phyloP scores from a whole-genome alignment of 2,888 invertebrate genomes.

The Anthophora plumipes region DNA sequence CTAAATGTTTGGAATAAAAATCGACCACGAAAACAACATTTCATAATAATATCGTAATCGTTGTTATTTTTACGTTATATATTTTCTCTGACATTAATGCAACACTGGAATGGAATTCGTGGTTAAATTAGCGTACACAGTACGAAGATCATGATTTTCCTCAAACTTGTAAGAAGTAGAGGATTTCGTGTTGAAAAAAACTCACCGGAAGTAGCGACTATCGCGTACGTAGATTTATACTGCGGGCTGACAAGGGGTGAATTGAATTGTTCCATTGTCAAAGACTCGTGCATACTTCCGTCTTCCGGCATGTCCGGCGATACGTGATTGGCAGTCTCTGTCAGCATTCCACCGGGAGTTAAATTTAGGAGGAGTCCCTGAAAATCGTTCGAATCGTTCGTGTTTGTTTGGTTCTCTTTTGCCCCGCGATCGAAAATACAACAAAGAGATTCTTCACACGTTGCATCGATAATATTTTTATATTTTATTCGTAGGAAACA shows the following conservation, averaged over 20 bases:
- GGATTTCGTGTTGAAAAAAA: conserved; percentile 24
- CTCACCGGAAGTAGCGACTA: conserved; percentile 82
- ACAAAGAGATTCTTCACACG: too few relatives aligned
- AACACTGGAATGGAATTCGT: not conserved
- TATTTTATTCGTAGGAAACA: not conserved
- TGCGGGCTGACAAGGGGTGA: conserved; percentile 86
- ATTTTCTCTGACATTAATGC: not conserved
- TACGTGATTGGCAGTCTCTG: conserved; percentile 77
- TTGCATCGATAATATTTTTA: not conserved
- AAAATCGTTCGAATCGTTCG: conserved; percentile 12
- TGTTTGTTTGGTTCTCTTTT: not conserved
- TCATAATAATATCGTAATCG: not conserved
- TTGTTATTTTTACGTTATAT: not conserved
- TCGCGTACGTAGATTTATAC: conserved; percentile 86
- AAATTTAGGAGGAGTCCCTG: conserved; percentile 87
- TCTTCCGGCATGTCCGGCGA: conserved; percentile 81
- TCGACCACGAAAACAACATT: too few relatives aligned
- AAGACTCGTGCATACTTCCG: conserved; percentile 82
- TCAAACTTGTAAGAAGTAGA: conserved; percentile 2
- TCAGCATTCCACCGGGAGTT: conserved; percentile 85
- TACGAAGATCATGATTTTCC: not conserved
- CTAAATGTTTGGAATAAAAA: not conserved
- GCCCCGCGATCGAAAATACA: not conserved
- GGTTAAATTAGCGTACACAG: not conserved
- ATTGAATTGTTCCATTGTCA: conserved; percentile 85